Evolutionary conservation across 2,113 vertebrate species (phyloP).

Genomic region (Chaetodon auriga): DNA sequence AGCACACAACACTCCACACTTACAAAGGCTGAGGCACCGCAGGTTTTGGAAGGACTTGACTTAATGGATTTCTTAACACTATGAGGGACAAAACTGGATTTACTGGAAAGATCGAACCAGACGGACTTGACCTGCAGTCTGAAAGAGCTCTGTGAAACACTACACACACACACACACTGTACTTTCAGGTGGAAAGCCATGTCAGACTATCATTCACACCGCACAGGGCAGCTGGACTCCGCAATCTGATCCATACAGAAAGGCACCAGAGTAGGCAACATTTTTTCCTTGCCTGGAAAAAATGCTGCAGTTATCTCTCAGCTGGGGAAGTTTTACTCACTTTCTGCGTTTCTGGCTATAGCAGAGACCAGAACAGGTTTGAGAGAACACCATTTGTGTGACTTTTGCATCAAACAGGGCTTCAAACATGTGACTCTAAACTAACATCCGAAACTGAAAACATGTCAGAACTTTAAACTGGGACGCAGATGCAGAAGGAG

Average conservation of each 20-base stretch:
- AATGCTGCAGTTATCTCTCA: conserved; percentile 28
- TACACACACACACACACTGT: not conserved
- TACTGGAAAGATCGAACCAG: conserved; percentile 23
- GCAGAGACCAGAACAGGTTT: not conserved
- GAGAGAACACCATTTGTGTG: conserved; percentile 8
- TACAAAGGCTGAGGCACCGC: conserved; percentile 19
- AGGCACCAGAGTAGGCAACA: conserved; percentile 12
- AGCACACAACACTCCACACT: not conserved
- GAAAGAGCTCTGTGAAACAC: conserved; percentile 13
- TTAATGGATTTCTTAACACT: conserved; percentile 11
- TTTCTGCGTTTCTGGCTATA: conserved; percentile 27
- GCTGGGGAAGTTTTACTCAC: conserved; percentile 12
- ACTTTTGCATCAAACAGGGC: conserved; percentile 12
- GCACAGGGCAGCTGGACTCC: not conserved
- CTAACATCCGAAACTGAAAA: conserved; percentile 29
- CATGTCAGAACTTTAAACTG: conserved; percentile 45
- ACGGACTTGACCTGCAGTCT: conserved; percentile 7
- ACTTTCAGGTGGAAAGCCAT: conserved; percentile 21
- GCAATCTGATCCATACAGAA: conserved; percentile 33
- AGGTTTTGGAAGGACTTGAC: conserved; percentile 20
- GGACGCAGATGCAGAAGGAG: conserved; percentile 32
- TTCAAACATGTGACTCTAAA: conserved; percentile 12
- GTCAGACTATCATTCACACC: not conserved
- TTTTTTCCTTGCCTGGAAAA: conserved; percentile 28
- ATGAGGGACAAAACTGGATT: conserved; percentile 16